Base-by-base conservation (phyloP, 1,140 invertebrate genomes). In the Drosophila micromelanica region DNA sequence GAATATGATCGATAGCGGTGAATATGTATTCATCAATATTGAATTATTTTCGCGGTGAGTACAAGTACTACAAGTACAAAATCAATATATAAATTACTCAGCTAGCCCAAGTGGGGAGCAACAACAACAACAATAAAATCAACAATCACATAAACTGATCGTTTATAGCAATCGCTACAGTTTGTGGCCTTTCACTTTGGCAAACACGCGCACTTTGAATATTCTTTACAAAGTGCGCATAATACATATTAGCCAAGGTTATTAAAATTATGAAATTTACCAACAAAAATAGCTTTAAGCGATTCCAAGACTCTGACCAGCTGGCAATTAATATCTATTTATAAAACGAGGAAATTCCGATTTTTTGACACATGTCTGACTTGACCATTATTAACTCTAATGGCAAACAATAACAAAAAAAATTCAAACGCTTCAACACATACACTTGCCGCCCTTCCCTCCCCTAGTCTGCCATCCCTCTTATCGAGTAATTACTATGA, bases 21-120 rank as follows among this genome's bases (percentile, higher is more conserved):
- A 99, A 93, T 99, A 99, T 92, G 98, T 98, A 35, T 99, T 99
- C 93, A 98, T 99, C 93, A 99, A 98, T 92, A 98, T 99, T 80
- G 98, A 99, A 92, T 93, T 99, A 9, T 98, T 98, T 91, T 97
- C 96, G 70, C 98, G 97, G 98, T 99, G 94, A 95, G 95, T 91
- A 70, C 48, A 54, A 55, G 52, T 43, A 70, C 61, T 91, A 70
- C 48, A 54, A 55, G 52, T 43, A 70, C 61, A 55, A 60, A 68
- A 68, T 27, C 59, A 52, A 67, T 68, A 61, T 73, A 43, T 61
- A 61, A 43, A 45, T 51, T 51, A 56, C 45, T 51, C 35, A 20
- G 51, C 56, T 5, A n/a, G 32, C 9, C 60, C 49, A 63, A 70
- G 61, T 63, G 27, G 49, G 40, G 35, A 17, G 20, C 23, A 70